Base-by-base conservation (phyloP, 2,888 invertebrate species). In the Apocheima hispidaria region DNA sequence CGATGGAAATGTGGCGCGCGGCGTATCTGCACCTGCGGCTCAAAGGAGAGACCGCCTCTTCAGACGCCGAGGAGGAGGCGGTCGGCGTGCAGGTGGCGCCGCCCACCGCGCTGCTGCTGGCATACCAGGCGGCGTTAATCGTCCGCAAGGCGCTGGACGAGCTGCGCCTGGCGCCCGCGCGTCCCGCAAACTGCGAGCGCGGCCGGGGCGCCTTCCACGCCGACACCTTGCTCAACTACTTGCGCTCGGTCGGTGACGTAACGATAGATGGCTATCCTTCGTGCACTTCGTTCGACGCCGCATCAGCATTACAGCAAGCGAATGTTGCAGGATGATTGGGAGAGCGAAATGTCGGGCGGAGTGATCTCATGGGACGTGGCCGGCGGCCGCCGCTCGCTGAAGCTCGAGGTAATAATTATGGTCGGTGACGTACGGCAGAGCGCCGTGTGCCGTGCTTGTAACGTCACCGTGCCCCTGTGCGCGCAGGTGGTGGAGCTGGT, bases 211-310 rank as follows among this genome's bases (percentile, higher is more conserved):
- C 86, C 57, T 86, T 88, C 75, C 89, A 91, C 70, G 90, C 90
- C 1, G 89, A 88, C 74, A 87, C 91, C 6, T 75, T 91, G 65
- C 84, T 91, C 46, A 91, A 91, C 77, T 90, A 87, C 65, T 65
- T 91, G 52, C 87, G 90, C 61, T 88, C 90, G 65, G 87, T 79
- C 33, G 71, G 77, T 66, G 28, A 7, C 18, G 18, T 33, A 1
- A 6, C 14, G 35, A 3, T 2, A 3, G 2, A 6, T 6, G 16
- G 9, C 6, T 16, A 1, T 9, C 38, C 16, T 16, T 9, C 16
- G 14, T 18, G 2, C 2, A 4, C 14, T 14, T 9, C 2, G 12
- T n/a, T 2, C 12, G 35, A 12, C 14, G 4, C 5, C 35, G 2
- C 14, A 5, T 5, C 6, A 7, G n/a, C 7, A 9, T 14, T 9